Percentiles rank a stretch among this genome's conserved stretches.
Conservation (phyloP, 37 sponge, comb jelly and placozoan genomes). For the Ephydatia muelleri region DNA sequence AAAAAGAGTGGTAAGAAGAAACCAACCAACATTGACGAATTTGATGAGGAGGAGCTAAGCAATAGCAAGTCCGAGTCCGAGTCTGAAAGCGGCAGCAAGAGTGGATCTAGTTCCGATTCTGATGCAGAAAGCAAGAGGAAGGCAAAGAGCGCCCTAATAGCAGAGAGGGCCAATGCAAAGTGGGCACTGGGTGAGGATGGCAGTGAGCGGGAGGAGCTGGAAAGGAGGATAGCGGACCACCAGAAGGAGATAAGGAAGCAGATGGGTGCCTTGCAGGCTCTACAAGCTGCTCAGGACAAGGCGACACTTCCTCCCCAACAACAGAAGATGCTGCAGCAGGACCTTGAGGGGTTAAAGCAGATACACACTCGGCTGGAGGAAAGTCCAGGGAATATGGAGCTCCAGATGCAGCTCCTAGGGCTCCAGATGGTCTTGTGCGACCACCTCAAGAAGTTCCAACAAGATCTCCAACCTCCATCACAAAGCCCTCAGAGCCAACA, state of each 20-base stretch:
- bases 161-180: constrained; percentile 33
- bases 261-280: constrained; percentile 26
- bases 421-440: constrained; percentile 71
- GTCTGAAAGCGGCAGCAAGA: not conserved
- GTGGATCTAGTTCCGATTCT: constrained; percentile 21
- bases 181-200: constrained; percentile 64
- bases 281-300: constrained; percentile 49
- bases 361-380: constrained; percentile 45
- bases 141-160: constrained; percentile 8
- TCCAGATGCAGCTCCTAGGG: constrained; percentile 60
- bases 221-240: constrained; percentile 51
- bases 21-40: constrained; percentile 63
- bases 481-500: not conserved
- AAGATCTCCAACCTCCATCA: not conserved
- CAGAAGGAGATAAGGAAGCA: constrained; percentile 70
- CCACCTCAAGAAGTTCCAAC: constrained; percentile 56
- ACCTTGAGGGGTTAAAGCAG: constrained; percentile 59
- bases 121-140: constrained; percentile 23
- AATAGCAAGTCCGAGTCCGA: constrained; percentile 9
- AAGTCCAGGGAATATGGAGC: constrained; percentile 19
- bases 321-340: constrained; percentile 58
- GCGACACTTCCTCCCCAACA: constrained; percentile 52
- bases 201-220: constrained; percentile 19
- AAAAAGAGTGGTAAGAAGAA: not conserved
- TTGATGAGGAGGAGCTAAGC: constrained; percentile 28